phyloP scores from a whole-genome alignment of 2,888 invertebrate species.

The Conops quadrifasciatus region DNA sequence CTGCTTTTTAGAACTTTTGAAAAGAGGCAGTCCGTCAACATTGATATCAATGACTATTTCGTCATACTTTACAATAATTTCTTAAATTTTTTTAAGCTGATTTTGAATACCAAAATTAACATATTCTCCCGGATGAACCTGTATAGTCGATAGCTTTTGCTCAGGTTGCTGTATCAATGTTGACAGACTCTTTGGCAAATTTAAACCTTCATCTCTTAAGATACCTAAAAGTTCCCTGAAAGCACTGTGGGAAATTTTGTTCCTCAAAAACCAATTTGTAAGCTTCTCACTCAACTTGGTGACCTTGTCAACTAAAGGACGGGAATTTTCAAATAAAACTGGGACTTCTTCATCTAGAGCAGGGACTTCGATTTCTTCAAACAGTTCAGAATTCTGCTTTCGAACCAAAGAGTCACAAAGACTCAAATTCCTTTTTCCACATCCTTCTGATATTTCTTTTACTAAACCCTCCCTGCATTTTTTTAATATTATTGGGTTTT shows the following conservation, averaged over 20 bases:
- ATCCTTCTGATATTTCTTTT: too few species aligned
- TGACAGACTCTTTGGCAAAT: not conserved
- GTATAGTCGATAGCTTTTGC: too few species aligned
- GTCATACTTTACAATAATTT: slow-evolving; percentile 34
- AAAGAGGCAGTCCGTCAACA: slow-evolving; percentile 40
- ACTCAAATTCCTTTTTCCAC: too few species aligned
- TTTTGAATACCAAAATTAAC: slow-evolving; percentile 38
- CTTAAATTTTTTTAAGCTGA: slow-evolving; percentile 32
- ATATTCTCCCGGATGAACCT: slow-evolving; percentile 36
- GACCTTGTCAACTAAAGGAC: too few species aligned
- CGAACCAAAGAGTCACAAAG: too few species aligned
- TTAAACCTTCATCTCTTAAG: not conserved
- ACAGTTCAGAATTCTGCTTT: too few species aligned
- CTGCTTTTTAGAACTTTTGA: slow-evolving; percentile 39
- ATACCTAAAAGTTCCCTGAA: not conserved
- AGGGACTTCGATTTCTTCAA: too few species aligned
- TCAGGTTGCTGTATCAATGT: too few species aligned
- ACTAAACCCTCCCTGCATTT: too few species aligned
- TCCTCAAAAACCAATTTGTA: not conserved
- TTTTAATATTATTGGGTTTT: too few species aligned
- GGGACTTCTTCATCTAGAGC: too few species aligned
- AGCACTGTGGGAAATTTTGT: not conserved
- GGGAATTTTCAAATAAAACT: too few species aligned
- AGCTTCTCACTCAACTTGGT: not conserved
- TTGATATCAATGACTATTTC: slow-evolving; percentile 39